Percentiles rank a stretch among this genome's conserved stretches.
Conservation (phyloP, 2,113 vertebrate genomes). For the Ramphastos sulfuratus region DNA sequence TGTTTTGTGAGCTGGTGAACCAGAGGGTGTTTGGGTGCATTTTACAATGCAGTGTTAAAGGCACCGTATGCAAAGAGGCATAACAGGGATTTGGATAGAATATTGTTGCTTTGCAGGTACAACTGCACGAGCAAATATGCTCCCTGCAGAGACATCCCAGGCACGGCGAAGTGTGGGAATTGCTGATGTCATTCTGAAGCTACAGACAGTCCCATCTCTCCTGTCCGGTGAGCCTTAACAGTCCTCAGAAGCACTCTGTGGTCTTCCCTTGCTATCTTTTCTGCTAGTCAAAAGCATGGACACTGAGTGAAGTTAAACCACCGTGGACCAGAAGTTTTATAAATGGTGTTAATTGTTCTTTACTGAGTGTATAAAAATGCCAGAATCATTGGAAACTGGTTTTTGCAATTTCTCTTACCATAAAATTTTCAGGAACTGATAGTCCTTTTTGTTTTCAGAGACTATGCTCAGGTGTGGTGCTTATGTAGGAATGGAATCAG, state of each 20-base stretch:
- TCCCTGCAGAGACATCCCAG: neutral
- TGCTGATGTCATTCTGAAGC: neutral
- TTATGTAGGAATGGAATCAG: neutral
- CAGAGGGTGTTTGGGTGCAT: neutral
- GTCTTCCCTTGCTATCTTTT: neutral
- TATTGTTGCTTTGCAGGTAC: conserved; percentile 13
- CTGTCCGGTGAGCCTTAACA: neutral
- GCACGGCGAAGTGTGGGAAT: neutral
- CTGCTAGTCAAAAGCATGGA: neutral
- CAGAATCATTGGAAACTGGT: neutral
- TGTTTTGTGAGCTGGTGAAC: neutral
- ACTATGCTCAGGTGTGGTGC: fast-evolving
- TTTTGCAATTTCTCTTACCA: neutral
- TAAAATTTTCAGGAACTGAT: neutral
- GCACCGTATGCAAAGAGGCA: neutral
- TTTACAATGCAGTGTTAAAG: neutral
- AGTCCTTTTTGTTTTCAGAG: neutral
- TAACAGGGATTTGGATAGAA: neutral
- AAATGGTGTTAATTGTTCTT: neutral
- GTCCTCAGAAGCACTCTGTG: neutral
- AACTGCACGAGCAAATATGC: neutral
- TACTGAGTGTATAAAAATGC: neutral
- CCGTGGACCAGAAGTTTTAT: neutral
- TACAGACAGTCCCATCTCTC: neutral
- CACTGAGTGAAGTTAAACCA: neutral